These are phyloP conservation scores for Adelognathus sp. DNA, from an alignment of 2,888 invertebrate genomes.

Conservation along the genomic window DNA sequence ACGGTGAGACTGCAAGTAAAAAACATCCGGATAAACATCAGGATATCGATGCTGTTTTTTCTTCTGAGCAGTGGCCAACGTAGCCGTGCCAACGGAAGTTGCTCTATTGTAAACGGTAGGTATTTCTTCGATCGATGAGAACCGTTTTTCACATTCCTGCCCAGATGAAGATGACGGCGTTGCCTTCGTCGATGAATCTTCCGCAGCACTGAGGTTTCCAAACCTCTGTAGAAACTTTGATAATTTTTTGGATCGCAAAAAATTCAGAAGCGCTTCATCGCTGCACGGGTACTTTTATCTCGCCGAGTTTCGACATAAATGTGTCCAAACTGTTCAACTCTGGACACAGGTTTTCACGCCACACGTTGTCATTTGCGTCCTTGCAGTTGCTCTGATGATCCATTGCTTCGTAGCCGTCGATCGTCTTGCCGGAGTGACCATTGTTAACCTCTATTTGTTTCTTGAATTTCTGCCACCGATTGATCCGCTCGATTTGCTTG, in stretches of 20 bases:
- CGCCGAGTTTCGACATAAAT: constrained; percentile 86
- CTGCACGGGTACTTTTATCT: constrained; percentile 82
- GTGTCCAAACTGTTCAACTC: constrained; percentile 86
- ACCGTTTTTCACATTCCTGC: not conserved
- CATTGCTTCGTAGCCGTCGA: constrained; percentile 30
- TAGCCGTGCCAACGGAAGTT: constrained; percentile 18
- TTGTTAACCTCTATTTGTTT: constrained; percentile 60
- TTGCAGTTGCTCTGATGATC: constrained; percentile 46
- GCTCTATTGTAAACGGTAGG: not conserved
- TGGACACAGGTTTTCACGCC: constrained; percentile 78
- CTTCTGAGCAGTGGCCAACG: constrained; percentile 2
- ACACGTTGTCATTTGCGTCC: constrained; percentile 56
- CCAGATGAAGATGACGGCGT: not conserved
- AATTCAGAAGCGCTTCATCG: constrained; percentile 76
- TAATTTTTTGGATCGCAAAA: not conserved
- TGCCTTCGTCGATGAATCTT: not conserved
- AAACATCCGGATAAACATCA: constrained; percentile 77
- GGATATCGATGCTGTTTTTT: constrained; percentile 63
- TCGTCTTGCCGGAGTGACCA: constrained; percentile 5
- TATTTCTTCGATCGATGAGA: constrained; percentile 16
- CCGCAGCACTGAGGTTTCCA: constrained; percentile 19
- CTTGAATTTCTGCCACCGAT: constrained; percentile 83
- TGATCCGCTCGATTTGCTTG: constrained; percentile 85
- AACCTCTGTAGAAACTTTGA: constrained; percentile 11
- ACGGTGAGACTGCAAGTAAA: constrained; percentile 79